Conservation (phyloP, 2,888 invertebrate species). For the Archips xylosteana region DNA sequence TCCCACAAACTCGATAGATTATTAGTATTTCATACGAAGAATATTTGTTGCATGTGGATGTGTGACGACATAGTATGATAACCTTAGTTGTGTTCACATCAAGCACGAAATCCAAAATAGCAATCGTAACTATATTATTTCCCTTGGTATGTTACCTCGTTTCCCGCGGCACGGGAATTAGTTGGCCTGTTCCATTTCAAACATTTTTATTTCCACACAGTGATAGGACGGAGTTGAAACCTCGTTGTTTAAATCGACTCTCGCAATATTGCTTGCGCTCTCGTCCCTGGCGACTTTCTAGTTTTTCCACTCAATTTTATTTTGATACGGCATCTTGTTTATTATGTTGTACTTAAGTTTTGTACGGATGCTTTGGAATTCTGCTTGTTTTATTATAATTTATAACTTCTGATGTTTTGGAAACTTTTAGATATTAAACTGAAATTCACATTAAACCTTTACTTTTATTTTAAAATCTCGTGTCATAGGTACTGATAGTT, state of each 20-base stretch:
- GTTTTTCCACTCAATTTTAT: conserved; percentile 65
- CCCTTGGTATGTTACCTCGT: conserved; percentile 30
- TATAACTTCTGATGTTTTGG: not conserved
- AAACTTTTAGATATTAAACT: not conserved
- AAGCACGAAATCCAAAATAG: conserved; percentile 19
- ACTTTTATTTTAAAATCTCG: not conserved
- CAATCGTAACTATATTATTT: conserved; percentile 39
- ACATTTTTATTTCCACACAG: conserved; percentile 49
- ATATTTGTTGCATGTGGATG: no score
- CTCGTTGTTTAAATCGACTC: conserved; percentile 77
- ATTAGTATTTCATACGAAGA: no score
- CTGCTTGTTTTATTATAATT: not conserved
- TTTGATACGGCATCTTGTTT: conserved; percentile 54
- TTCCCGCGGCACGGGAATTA: conserved; percentile 40
- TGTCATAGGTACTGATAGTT: no score
- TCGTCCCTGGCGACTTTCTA: conserved; percentile 64
- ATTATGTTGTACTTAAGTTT: conserved; percentile 16
- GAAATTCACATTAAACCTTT: not conserved
- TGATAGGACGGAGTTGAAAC: conserved; percentile 52
- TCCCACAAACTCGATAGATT: no score
- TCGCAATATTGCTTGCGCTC: conserved; percentile 67
- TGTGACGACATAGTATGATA: no score
- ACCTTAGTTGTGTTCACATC: not conserved
- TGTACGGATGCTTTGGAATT: not conserved
- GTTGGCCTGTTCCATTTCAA: conserved; percentile 41